phyloP scores from a whole-genome alignment of 1,140 invertebrate genomes.

The Trissolcus basalis region DNA sequence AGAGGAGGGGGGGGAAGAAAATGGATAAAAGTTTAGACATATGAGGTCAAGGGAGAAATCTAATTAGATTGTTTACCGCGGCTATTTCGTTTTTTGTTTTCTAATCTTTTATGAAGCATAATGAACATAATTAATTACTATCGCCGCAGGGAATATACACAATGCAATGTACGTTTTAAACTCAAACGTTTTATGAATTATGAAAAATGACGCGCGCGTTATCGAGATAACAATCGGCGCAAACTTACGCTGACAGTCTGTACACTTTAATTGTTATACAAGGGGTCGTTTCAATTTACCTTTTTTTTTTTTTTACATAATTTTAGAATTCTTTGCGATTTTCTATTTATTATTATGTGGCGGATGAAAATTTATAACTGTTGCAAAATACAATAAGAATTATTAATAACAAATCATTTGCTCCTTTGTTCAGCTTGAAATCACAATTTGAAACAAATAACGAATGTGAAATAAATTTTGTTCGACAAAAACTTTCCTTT shows the following conservation, averaged over 20 bases:
- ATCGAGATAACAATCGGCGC: conserved; percentile 35
- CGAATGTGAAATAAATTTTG: too few species aligned
- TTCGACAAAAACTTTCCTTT: too few species aligned
- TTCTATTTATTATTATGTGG: conserved; percentile 4
- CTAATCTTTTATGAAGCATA: conserved; percentile 8
- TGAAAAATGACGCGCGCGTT: conserved; percentile 43
- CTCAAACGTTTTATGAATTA: conserved; percentile 30
- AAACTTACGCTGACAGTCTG: conserved; percentile 16
- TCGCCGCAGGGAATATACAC: conserved; percentile 34
- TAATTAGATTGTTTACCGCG: conserved; percentile 31
- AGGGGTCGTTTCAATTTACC: conserved; percentile 16
- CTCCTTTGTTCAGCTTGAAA: too few species aligned
- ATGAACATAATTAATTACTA: conserved; percentile 47
- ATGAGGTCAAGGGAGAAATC: conserved; percentile 33
- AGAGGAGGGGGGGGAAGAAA: too few species aligned
- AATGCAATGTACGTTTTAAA: conserved; percentile 25
- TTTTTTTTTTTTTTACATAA: conserved; percentile 20
- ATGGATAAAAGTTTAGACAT: conserved; percentile 1
- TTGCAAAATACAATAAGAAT: conserved; percentile 11
- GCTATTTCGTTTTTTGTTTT: conserved; percentile 7
- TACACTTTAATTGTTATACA: conserved; percentile 3
- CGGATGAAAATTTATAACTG: too few species aligned
- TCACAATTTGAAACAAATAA: too few species aligned
- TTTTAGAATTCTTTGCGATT: conserved; percentile 28
- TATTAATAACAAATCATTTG: too few species aligned